Evolutionary conservation across 2,113 vertebrate genomes (phyloP).

Genomic region (Forbesichthys papilliferus): DNA sequence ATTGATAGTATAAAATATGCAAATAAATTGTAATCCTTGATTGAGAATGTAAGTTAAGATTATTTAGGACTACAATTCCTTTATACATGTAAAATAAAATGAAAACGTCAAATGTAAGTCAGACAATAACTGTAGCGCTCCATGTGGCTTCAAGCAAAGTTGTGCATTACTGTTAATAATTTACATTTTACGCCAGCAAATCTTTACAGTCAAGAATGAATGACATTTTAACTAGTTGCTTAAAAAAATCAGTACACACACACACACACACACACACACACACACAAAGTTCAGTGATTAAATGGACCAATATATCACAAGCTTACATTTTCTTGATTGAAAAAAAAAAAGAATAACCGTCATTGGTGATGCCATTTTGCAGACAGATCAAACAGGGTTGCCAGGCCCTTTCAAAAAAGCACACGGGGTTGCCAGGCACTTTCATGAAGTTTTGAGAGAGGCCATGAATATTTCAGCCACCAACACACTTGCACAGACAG

Average conservation of each 20-base stretch:
- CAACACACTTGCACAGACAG: conserved; percentile 23
- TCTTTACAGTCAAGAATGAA: neutral
- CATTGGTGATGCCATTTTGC: neutral
- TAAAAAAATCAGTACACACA: neutral
- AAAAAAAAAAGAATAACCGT: neutral
- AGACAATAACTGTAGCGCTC: no score
- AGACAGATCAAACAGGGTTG: conserved; percentile 5
- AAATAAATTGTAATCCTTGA: no score
- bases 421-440: neutral
- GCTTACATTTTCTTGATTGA: neutral
- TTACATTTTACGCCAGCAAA: neutral
- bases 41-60: no score
- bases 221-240: neutral
- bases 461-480: conserved; percentile 45
- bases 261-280: neutral
- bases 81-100: no score
- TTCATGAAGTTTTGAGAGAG: conserved; percentile 13
- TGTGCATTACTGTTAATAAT: neutral
- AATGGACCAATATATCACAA: neutral
- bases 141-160: no score
- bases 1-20: no score
- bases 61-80: no score
- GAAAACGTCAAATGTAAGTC: no score
- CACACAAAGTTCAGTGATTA: neutral
- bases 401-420: neutral